phyloP scores from a whole-genome alignment of 2,888 invertebrate species.

The Eupithecia exiguata region DNA sequence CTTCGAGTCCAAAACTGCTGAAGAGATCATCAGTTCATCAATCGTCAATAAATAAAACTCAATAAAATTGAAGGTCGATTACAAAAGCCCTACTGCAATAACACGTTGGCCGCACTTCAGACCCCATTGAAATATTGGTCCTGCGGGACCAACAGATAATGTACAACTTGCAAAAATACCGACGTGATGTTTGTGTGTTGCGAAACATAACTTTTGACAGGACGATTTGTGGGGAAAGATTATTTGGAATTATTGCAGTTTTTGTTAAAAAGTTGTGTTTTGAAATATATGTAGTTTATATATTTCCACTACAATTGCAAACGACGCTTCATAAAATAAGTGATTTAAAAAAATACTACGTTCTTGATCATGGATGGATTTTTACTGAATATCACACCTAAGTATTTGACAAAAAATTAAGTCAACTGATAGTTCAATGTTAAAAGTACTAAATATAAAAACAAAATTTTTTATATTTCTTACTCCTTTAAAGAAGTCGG shows the following conservation, averaged over 20 bases:
- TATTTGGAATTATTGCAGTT: constrained; percentile 27
- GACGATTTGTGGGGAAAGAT: constrained; percentile 40
- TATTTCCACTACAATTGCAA: background rate
- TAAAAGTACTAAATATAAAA: too few species aligned
- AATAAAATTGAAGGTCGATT: constrained; percentile 8
- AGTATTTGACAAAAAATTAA: background rate
- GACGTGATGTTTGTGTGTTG: constrained; percentile 41
- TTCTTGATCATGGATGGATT: background rate
- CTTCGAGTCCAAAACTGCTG: background rate
- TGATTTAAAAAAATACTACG: background rate
- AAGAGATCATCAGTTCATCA: constrained; percentile 10
- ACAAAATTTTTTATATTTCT: background rate
- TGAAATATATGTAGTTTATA: constrained; percentile 4
- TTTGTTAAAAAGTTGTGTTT: background rate
- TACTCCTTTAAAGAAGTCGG: background rate
- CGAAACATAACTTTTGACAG: constrained; percentile 30
- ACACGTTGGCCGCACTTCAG: constrained; percentile 35
- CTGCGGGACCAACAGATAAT: constrained; percentile 54
- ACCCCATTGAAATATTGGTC: constrained; percentile 53
- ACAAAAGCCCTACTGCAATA: constrained; percentile 29
- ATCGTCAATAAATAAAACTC: constrained; percentile 18
- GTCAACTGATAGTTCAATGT: too few species aligned
- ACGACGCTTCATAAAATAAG: background rate
- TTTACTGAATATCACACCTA: background rate
- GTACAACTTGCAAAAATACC: constrained; percentile 57